Conservation (phyloP, 2,113 vertebrate genomes). For the Glaucidium brasilianum region DNA sequence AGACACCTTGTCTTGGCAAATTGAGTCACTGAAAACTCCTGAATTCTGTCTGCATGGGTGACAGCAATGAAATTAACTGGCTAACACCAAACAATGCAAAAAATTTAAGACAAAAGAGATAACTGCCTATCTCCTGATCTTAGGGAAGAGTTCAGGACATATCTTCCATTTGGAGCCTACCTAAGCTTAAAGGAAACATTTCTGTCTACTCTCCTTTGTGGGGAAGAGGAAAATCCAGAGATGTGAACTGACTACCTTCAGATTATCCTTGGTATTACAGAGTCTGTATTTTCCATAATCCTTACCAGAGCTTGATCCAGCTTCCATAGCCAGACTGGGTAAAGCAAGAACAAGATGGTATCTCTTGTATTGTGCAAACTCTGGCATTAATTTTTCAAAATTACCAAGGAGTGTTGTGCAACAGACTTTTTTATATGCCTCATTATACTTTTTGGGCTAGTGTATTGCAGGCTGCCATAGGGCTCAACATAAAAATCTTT, state of each 20-base stretch:
- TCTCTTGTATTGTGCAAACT: conserved; percentile 1
- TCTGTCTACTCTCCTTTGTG: neutral
- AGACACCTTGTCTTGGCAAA: neutral
- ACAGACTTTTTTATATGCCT: conserved; percentile 32
- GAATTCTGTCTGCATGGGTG: neutral
- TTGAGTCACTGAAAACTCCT: neutral
- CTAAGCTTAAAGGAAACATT: neutral
- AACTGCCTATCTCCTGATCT: neutral
- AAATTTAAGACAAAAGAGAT: neutral
- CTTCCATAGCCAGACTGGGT: neutral
- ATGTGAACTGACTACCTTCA: neutral
- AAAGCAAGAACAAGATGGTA: neutral
- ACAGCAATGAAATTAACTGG: neutral
- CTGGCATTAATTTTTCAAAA: conserved; percentile 26
- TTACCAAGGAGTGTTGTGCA: conserved; percentile 1
- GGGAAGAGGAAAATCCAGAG: neutral
- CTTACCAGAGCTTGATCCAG: neutral
- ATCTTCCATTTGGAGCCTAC: neutral
- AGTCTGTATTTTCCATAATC: neutral
- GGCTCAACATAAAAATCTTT: conserved; percentile 28
- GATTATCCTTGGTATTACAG: neutral
- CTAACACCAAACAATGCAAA: neutral
- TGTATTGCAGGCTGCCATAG: conserved; percentile 31
- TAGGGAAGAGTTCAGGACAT: neutral
- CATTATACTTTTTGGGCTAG: conserved; percentile 40